Base-by-base conservation (phyloP, 1,140 invertebrate species). In the Ooceraea biroi region DNA sequence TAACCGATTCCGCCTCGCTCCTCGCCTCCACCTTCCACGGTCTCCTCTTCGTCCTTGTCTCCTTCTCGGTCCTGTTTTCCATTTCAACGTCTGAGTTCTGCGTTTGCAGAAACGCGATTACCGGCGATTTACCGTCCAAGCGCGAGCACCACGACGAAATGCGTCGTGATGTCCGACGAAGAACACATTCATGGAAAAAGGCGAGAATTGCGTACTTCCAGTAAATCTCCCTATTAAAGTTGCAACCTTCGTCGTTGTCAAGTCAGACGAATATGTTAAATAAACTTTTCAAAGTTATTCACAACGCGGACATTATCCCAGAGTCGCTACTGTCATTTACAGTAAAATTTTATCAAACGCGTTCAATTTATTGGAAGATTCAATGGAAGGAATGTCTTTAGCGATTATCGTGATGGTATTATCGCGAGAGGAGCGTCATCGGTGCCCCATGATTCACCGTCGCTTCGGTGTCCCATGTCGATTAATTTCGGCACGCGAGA, bases 1-100 rank as follows among this genome's bases (percentile, higher is more conserved):
- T 93, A 91, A 93, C 91, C 92, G 92, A 93, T 94, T 93, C 92
- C 85, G 72, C 83, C 80, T 80, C 60, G 83, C 68, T 66, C 80
- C 88, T 91, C 86, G 86, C 73, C 65, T 78, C 78, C 48, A 55
- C 58, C 80, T 72, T 36, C 2, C 36, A 36, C 65, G 52, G 68
- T 27, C 50, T 46, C 58, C 30, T 27, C 22, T 17, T 50, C 17
- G 27, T 77, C n/a, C 50, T 73, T 7, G 36, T 22, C 69, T 30
- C 44, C 48, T 69, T 73, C 55, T 25, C 55, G 19, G 19, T 48
- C 52, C 60, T 77, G 74, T 52, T 77, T 52, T 46, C 48, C 61
- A 12, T 57, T 69, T 69, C 50, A n/a, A 44, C 76, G 76, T 78
- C 76, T 78, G 76, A 78, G 36, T 57, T 80, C 50, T 50, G 65